Evolutionary conservation across 1,140 invertebrate species (phyloP).

Genomic region (Meloidogyne chitwoodi): DNA sequence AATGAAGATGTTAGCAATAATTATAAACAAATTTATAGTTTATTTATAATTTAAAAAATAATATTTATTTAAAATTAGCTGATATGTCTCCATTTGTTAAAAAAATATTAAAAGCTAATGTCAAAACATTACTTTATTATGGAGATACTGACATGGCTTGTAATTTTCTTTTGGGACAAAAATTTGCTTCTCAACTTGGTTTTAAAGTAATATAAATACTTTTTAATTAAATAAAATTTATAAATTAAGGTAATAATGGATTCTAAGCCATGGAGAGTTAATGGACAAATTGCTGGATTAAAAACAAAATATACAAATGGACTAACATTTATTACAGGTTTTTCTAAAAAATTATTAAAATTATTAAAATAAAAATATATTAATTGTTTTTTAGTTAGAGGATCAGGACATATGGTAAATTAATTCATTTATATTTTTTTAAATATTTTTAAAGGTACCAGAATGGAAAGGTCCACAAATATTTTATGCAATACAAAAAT

Average conservation of each 20-base stretch:
- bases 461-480: conserved; percentile 63
- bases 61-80: not conserved
- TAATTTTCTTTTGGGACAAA: conserved; percentile 63
- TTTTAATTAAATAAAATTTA: not conserved
- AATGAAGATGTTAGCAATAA: not conserved
- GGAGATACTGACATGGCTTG: conserved; percentile 67
- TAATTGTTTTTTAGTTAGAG: conserved; percentile 29
- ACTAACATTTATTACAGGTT: conserved; percentile 47
- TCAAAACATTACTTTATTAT: conserved; percentile 64
- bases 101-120: conserved; percentile 44
- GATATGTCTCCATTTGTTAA: conserved; percentile 49
- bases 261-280: conserved; percentile 50
- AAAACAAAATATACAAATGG: conserved; percentile 50
- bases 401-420: conserved; percentile 64
- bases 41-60: conserved; percentile 43
- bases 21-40: conserved; percentile 36
- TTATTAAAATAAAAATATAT: not conserved
- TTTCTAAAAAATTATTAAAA: conserved; percentile 1
- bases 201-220: conserved; percentile 14
- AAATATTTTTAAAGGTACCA: conserved; percentile 46
- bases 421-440: not conserved
- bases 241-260: conserved; percentile 26
- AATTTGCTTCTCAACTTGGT: conserved; percentile 46
- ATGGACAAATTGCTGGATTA: conserved; percentile 52
- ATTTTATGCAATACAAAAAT: conserved; percentile 61